Conservation (phyloP, 2,797 vertebrate species). For the Eremophila alpestris region DNA sequence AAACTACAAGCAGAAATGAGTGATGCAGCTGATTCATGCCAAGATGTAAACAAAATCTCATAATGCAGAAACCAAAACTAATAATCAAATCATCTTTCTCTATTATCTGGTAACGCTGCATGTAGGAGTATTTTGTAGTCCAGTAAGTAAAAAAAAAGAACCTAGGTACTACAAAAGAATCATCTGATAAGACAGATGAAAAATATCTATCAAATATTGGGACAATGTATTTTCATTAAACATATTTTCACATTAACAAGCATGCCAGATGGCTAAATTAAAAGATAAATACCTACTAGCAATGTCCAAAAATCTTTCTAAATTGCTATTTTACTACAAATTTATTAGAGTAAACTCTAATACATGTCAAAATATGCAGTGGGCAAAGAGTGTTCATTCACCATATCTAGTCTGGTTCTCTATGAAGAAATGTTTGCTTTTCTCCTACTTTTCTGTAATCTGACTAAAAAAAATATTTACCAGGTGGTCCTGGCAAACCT, state of each 20-base stretch:
- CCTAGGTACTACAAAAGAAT: neutral
- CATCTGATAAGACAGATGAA: neutral
- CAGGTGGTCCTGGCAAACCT: slow-evolving; percentile 87
- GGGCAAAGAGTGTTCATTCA: neutral
- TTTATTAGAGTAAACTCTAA: neutral
- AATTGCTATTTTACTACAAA: neutral
- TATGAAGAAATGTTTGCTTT: neutral
- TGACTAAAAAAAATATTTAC: slow-evolving; percentile 73
- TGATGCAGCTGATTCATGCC: neutral
- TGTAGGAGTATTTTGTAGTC: neutral
- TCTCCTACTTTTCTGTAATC: neutral
- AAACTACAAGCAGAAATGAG: slow-evolving; percentile 60
- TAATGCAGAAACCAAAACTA: neutral
- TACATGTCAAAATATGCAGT: neutral
- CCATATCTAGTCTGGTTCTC: neutral
- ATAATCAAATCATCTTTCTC: neutral
- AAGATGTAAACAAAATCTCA: slow-evolving; percentile 26
- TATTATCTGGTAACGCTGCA: neutral
- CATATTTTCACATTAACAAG: neutral
- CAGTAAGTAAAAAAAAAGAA: neutral
- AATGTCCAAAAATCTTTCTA: neutral
- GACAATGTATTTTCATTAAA: neutral
- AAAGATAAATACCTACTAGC: neutral
- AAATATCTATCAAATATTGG: neutral
- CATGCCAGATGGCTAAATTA: neutral